A percentile compares a stretch with the other conserved stretches of the same genome.
These are phyloP conservation scores for Gymnobelideus leadbeateri DNA, from an alignment of 2,113 vertebrate genomes.

Conservation along the genomic window DNA sequence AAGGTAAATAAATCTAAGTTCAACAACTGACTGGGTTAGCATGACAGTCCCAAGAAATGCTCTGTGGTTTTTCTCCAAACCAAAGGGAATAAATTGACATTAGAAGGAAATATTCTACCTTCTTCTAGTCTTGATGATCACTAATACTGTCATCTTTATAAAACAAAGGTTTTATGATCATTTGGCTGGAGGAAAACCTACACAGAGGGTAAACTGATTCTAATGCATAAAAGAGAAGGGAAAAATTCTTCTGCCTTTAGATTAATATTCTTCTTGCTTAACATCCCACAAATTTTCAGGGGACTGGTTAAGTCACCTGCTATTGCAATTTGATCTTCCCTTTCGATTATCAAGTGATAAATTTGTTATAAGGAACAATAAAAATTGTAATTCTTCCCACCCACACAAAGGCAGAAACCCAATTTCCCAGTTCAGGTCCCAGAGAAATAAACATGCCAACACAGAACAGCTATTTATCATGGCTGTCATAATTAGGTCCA, in stretches of 20 bases:
- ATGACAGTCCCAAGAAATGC: not conserved
- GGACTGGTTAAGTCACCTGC: slow-evolving; percentile 51
- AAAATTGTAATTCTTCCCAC: slow-evolving; percentile 66
- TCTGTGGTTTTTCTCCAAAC: not conserved
- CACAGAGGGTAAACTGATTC: slow-evolving; percentile 22
- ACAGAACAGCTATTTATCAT: slow-evolving; percentile 73
- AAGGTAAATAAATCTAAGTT: no score
- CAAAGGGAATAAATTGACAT: slow-evolving; percentile 26
- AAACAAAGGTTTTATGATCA: slow-evolving; percentile 56
- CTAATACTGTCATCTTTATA: slow-evolving; percentile 57
- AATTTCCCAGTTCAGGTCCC: slow-evolving; percentile 69
- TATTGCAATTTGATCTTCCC: slow-evolving; percentile 67
- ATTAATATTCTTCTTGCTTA: slow-evolving; percentile 60
- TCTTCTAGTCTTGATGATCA: slow-evolving; percentile 48
- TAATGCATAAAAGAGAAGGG: slow-evolving; percentile 48
- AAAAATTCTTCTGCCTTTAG: slow-evolving; percentile 59
- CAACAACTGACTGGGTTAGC: slow-evolving; percentile 26
- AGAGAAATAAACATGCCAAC: slow-evolving; percentile 68
- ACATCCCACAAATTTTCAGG: slow-evolving; percentile 37
- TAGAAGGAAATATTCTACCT: slow-evolving; percentile 34
- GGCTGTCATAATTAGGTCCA: slow-evolving; percentile 76
- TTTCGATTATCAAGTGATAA: slow-evolving; percentile 68
- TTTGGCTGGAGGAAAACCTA: slow-evolving; percentile 61
- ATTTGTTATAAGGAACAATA: slow-evolving; percentile 73
- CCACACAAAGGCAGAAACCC: slow-evolving; percentile 58